These are phyloP conservation scores for Prionailurus bengalensis DNA, from an alignment of 2,113 vertebrate genomes.

Conservation along the genomic window DNA sequence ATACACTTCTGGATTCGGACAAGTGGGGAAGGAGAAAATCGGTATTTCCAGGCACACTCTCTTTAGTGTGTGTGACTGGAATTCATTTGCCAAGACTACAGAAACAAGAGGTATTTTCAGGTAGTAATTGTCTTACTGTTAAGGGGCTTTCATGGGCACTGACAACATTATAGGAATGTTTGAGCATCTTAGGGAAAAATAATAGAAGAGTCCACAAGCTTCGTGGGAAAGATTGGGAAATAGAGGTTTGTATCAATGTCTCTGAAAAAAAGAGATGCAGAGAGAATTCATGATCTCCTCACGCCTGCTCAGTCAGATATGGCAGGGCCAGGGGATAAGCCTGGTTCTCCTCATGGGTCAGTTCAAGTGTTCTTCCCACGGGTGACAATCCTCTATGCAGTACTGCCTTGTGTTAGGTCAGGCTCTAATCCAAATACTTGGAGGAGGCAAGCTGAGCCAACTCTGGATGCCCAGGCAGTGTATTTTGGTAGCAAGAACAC, in stretches of 20 bases:
- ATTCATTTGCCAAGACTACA: conserved; percentile 65
- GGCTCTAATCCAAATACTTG: background rate
- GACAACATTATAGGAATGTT: background rate
- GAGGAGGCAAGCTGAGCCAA: background rate
- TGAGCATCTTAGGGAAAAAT: conserved; percentile 2
- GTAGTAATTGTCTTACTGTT: background rate
- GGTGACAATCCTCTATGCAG: background rate
- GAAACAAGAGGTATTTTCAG: conserved; percentile 51
- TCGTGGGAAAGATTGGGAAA: background rate
- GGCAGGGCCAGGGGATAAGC: background rate
- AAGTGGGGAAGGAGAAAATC: conserved; percentile 50
- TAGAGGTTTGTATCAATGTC: background rate
- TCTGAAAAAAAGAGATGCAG: background rate
- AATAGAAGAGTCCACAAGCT: background rate
- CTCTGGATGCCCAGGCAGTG: background rate
- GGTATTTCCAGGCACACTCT: conserved; percentile 63
- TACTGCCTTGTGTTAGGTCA: background rate
- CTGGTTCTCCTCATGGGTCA: background rate
- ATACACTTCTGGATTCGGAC: conserved; percentile 70
- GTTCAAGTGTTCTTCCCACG: background rate
- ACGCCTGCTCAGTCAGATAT: background rate
- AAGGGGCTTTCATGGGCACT: background rate
- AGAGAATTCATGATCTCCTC: background rate
- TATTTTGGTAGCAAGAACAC: background rate
- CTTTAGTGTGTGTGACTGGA: conserved; percentile 72